Evolutionary conservation across 2,113 vertebrate species (phyloP).

Genomic region (Paramisgurnus dabryanus): DNA sequence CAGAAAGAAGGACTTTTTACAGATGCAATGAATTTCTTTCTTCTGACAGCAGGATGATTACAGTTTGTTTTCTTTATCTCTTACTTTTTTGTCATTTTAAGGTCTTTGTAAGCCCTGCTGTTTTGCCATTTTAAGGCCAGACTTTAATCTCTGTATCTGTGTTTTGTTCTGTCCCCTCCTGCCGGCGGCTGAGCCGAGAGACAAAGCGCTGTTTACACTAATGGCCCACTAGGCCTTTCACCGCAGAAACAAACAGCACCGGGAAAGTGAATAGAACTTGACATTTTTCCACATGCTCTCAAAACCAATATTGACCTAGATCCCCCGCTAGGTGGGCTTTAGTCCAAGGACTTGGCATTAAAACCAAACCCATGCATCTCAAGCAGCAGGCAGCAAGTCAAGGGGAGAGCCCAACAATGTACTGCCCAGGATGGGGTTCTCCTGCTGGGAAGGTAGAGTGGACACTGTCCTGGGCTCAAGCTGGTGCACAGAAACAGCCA

Average conservation of each 20-base stretch:
- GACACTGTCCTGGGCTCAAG: constrained; percentile 72
- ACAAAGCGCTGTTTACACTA: constrained; percentile 87
- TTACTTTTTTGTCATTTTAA: constrained; percentile 63
- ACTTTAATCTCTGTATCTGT: constrained; percentile 69
- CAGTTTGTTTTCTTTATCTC: constrained; percentile 58
- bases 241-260: constrained; percentile 77
- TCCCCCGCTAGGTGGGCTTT: constrained; percentile 76
- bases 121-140: constrained; percentile 65
- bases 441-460: constrained; percentile 62
- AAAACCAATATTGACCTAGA: constrained; percentile 82
- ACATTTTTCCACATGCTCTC: constrained; percentile 78
- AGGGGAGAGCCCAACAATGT: constrained; percentile 73
- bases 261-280: constrained; percentile 75
- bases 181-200: constrained; percentile 73
- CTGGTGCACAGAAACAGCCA: constrained; percentile 68
- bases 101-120: constrained; percentile 61
- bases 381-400: constrained; percentile 68
- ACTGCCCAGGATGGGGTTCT: constrained; percentile 68
- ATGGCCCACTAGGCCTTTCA: constrained; percentile 74
- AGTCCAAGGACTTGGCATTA: constrained; percentile 76
- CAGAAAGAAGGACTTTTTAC: constrained; percentile 24
- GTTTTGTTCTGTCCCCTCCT: constrained; percentile 73
- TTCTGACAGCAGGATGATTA: constrained; percentile 48
- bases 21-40: constrained; percentile 20
- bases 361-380: constrained; percentile 71